Base-by-base conservation (phyloP, 2,797 vertebrate genomes). In the Neoniphon sammara region DNA sequence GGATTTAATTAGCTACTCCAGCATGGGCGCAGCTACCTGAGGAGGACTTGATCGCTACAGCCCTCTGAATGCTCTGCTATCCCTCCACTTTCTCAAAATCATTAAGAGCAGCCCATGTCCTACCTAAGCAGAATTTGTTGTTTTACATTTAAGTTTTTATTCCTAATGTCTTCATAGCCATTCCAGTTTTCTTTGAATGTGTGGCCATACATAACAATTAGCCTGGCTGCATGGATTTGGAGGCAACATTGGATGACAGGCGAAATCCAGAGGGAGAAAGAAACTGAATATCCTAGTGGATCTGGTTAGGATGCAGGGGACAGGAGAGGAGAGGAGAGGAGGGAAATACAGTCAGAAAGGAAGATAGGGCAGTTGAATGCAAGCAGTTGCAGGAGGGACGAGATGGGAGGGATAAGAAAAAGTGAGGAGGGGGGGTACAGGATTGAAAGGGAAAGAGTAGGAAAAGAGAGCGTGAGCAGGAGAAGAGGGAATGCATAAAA, bases 1-100 rank as follows among this genome's bases (percentile, higher is more conserved):
- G 68, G 66, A 78, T 81, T 81, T 80, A 77, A 82, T 75, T 66
- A 69, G 75, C 75, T 59, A 42, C 46, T 68, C 57, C 10, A 52
- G 60, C 31, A 50, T 58, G 14, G 68, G 39, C 25, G 73, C 46
- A 56, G 44, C 65, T 25, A 72, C 47, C 42, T 70, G 52, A 70
- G 14, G 53, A 58, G 4, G 15, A 56, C 63, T 56, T 25, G 15
- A 78, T 77, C 42, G 25, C 30, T 15, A 9, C 17, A 12, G 23
- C 20, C 31, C 30, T 11, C n/a, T 39, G 52, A 54, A 14, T 18
- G 8, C 21, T 25, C 56, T 56, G 50, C 23, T 30, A 5, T 58
- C 9, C 42, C 15, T 60, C 46, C 1, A 5, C 64, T 65, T 47
- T 68, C 30, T 39, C 47, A 6, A 9, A 18, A 44, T 30, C 44